Conservation (phyloP, 2,888 invertebrate genomes). For the Phytoseiulus persimilis region DNA sequence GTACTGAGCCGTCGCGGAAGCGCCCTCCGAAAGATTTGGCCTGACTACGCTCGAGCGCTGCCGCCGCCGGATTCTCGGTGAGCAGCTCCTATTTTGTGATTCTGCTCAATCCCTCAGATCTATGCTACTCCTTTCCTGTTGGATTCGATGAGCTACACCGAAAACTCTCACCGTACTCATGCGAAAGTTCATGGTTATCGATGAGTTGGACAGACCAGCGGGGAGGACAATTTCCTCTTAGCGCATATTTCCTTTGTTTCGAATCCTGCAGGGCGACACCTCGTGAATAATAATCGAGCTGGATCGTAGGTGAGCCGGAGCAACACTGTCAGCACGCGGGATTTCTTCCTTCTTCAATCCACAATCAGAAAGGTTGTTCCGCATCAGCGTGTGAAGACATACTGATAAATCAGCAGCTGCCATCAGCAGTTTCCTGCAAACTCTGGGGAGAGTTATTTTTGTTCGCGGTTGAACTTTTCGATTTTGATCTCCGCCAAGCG, state of each 20-base stretch:
- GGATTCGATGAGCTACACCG: background rate
- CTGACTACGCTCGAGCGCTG: no score
- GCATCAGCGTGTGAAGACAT: background rate
- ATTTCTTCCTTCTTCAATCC: background rate
- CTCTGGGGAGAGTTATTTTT: background rate
- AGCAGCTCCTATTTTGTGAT: no score
- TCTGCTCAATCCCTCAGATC: no score
- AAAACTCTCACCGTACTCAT: background rate
- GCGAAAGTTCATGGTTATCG: background rate
- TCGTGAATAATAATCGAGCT: background rate
- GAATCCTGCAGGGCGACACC: background rate
- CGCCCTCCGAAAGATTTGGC: no score
- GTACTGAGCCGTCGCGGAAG: no score
- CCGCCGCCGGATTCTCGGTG: no score
- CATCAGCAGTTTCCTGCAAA: background rate
- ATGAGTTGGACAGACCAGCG: background rate
- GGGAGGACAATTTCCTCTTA: background rate
- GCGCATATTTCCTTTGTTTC: background rate
- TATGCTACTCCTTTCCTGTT: no score
- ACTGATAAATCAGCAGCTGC: background rate
- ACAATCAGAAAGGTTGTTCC: background rate
- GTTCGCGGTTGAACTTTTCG: background rate
- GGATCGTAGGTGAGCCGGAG: background rate
- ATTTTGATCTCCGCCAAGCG: background rate
- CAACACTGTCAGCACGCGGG: background rate